A percentile compares a stretch with the other conserved stretches of the same genome.
Conservation (phyloP, 30 jellyfish, hydroid and myxozoan genomes). For the Sanderia malayensis region DNA sequence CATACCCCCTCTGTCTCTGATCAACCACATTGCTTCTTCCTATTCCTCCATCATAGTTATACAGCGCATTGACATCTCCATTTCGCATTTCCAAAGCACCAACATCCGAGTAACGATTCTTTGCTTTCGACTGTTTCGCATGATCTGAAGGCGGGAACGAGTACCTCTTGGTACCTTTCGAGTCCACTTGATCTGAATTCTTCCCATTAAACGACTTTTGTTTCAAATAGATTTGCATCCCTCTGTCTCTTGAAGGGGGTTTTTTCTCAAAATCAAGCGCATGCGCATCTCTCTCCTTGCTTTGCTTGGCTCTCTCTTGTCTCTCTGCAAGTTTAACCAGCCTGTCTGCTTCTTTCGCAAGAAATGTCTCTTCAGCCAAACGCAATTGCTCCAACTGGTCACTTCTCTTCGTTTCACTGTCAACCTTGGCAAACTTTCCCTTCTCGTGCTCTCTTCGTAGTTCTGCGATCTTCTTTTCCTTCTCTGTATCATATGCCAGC, state of each 20-base stretch:
- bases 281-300: background rate
- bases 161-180: slow-evolving; percentile 10
- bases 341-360: slow-evolving; percentile 34
- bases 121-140: background rate
- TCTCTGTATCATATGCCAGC: slow-evolving; percentile 41
- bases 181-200: background rate
- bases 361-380: slow-evolving; percentile 44
- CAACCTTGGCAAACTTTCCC: background rate
- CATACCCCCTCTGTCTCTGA: no score
- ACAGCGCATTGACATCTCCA: no score
- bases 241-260: slow-evolving; percentile 8
- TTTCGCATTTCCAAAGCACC: no score
- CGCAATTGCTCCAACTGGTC: slow-evolving; percentile 46
- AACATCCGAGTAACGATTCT: background rate
- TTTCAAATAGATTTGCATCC: slow-evolving; percentile 20
- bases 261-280: background rate
- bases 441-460: slow-evolving; percentile 49
- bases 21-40: no score
- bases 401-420: slow-evolving; percentile 11
- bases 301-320: background rate
- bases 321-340: background rate
- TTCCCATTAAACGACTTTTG: slow-evolving; percentile 16
- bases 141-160: slow-evolving; percentile 46
- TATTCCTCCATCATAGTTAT: no score
- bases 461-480: slow-evolving; percentile 62